Evolutionary conservation across 2,797 vertebrate species (phyloP), one percentile per base, ranked within the genome.

Genomic region (Lemur catta): DNA sequence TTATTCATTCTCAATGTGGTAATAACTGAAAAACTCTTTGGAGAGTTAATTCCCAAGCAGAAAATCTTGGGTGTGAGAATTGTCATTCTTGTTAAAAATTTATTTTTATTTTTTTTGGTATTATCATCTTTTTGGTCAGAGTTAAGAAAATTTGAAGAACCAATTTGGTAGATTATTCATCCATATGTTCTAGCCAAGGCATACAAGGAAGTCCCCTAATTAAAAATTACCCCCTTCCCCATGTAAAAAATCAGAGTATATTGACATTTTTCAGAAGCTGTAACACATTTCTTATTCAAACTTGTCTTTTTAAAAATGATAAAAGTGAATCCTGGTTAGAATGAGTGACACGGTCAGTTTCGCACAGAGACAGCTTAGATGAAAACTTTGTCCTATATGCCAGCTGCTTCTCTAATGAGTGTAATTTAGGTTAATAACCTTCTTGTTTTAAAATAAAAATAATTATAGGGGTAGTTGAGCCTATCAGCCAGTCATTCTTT

Each of bases 381-480:
- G 43, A 24, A 95, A 97, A 76, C 65, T 71, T 75, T 38, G 41
- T 76, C 88, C 94, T 97, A 46, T 65, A 90, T 84, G 82, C 96
- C 97, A 97, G 96, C 97, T 97, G 97, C 94, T 92, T 92, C 89
- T 94, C 85, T 97, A 97, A 97, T 97, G 96, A 94, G 95, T 96
- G 69, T 86, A 97, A 96, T 97, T 98, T 97, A 96, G 97, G 97
- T 97, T 98, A 98, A 98, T 95, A 97, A 96, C 89, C 95, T 95
- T 69, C 96, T 95, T 97, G 96, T 97, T 97, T 96, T 95, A 97
- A 97, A 96, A 98, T 97, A 97, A 97, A 98, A 98, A 97, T 98
- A 97, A 98, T 97, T 97, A 97, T 91, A 93, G 96, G 92, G 85
- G 67, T 89, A 89, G 89, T 82, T 92, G 85, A 86, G 96, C 46